Percentiles rank a stretch among this genome's conserved stretches.
phyloP scores from a whole-genome alignment of 2,888 invertebrate genomes.

The Oligia latruncula region DNA sequence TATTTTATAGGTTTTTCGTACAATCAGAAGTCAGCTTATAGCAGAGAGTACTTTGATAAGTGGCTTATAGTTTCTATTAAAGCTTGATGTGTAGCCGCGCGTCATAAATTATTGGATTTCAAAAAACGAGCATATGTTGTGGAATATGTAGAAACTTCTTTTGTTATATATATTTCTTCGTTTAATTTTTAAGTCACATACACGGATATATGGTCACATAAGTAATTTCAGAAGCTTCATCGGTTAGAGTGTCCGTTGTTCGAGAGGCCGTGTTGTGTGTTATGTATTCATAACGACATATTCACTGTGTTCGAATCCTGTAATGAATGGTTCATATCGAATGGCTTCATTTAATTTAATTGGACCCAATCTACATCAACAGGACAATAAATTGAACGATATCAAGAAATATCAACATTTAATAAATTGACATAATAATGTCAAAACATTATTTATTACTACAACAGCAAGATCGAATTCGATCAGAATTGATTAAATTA shows the following conservation, averaged over 20 bases:
- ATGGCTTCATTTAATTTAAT: constrained; percentile 17
- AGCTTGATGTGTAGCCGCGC: too few species aligned
- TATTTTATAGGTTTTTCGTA: too few species aligned
- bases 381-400: neutral
- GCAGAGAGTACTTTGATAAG: too few species aligned
- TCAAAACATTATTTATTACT: constrained; percentile 26
- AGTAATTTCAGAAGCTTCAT: neutral
- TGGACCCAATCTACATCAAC: neutral
- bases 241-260: neutral
- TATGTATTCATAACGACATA: neutral
- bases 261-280: neutral
- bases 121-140: too few species aligned
- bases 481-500: constrained; percentile 32
- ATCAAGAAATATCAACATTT: constrained; percentile 9
- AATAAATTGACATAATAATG: constrained; percentile 26
- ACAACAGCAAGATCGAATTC: constrained; percentile 19
- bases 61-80: too few species aligned
- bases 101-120: neutral
- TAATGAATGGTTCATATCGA: neutral
- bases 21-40: too few species aligned
- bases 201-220: too few species aligned
- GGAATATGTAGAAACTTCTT: too few species aligned
- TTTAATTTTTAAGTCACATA: neutral
- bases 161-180: too few species aligned
- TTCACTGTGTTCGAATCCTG: neutral